Conservation (phyloP, 2,113 vertebrate species). For the western clawed frog (Xenopus tropicalis) region UCB_Xtro_10.0 CM004448.2:70235001-70235500, state of each 20-base stretch:
- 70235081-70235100: too few relatives aligned
- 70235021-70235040: too few relatives aligned
- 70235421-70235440: slow-evolving; percentile 63
- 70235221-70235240: slow-evolving; percentile 45
- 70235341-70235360: slow-evolving; percentile 63
- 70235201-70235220: slow-evolving; percentile 9
- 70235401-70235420: slow-evolving; percentile 69
- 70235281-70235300: slow-evolving; percentile 65
- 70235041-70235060: too few relatives aligned
- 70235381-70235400: slow-evolving; percentile 66
- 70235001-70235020: too few relatives aligned
- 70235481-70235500: neutral
- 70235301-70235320: slow-evolving; percentile 65
- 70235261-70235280: slow-evolving; percentile 67
- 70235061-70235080: too few relatives aligned
- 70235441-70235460: slow-evolving; percentile 34
- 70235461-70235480: slow-evolving; percentile 5
- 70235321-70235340: slow-evolving; percentile 58
- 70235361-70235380: slow-evolving; percentile 67
- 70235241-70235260: slow-evolving; percentile 53
- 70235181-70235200: neutral
- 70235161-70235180: too few relatives aligned
- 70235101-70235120: too few relatives aligned
- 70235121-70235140: too few relatives aligned
- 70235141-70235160: slow-evolving; percentile 10